Base-by-base conservation (phyloP, 2,113 vertebrate species). In the Neolamprologus cancellatus region DNA sequence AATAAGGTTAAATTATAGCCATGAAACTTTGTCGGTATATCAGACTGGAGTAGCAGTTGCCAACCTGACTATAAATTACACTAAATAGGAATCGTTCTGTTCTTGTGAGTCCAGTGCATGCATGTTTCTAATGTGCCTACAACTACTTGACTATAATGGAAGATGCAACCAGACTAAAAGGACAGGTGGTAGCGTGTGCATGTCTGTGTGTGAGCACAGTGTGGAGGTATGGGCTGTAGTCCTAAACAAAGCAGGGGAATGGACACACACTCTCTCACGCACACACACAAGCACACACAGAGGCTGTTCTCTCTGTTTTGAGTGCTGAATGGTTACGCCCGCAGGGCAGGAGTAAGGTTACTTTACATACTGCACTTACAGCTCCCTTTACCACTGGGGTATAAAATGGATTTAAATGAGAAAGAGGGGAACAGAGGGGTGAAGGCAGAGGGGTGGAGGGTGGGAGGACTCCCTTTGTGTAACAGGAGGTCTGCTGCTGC, bases 361-460 rank as follows among this genome's bases (percentile, higher is more conserved):
- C 94, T 97, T 97, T 97, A 96, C 95, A 97, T 97, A 96, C 95
- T 93, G 94, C 95, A 96, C 95, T 96, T 95, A 96, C 95, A 95
- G 95, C 93, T 93, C 92, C 92, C 95, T 95, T 96, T 97, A 97
- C 96, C 96, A 96, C 96, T 96, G 93, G 48, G 41, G 96, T 97
- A 97, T 97, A 97, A 97, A 97, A 97, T 97, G 92, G 95, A 98
- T 98, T 98, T 98, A 96, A 98, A 98, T 98, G 97, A 97, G 96
- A 97, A 97, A 97, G 96, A 96, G 92, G 95, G 93, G 94, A 95
- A 94, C 93, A 94, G 94, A 93, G 92, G 90, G 86, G 87, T 71
- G 57, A 46, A 78, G 64, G 82, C 76, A 83, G 88, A 48, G 78
- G 53, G 30, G 79, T 81, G 32, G 82, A 64, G 25, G 32, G 66